Evolutionary conservation across 2,113 vertebrate genomes (phyloP).

Genomic region (Pogona vitticeps): DNA sequence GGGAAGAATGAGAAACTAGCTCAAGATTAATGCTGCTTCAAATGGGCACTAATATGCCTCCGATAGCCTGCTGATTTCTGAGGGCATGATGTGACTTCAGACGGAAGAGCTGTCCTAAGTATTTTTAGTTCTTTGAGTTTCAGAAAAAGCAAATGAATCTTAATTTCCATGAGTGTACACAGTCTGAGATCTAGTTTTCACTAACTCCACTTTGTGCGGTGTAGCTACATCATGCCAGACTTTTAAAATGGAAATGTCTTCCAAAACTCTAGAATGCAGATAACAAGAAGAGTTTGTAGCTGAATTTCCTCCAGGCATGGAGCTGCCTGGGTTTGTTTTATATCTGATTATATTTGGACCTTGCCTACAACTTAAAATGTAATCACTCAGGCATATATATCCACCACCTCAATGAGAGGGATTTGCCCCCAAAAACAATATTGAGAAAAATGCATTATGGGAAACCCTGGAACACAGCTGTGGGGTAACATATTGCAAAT

Average conservation of each 20-base stretch:
- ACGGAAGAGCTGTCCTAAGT: not conserved
- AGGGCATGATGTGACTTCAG: conserved; percentile 21
- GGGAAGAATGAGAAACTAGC: not conserved
- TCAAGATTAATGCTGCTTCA: conserved; percentile 33
- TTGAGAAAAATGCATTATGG: too few relatives aligned
- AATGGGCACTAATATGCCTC: too few relatives aligned
- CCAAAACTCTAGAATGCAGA: not conserved
- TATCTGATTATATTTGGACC: too few relatives aligned
- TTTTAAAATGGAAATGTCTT: not conserved
- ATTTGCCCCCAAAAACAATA: too few relatives aligned
- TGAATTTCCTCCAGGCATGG: not conserved
- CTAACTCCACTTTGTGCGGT: too few relatives aligned
- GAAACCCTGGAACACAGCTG: too few relatives aligned
- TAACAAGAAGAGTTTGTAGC: not conserved
- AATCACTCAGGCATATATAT: too few relatives aligned
- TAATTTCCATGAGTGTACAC: not conserved
- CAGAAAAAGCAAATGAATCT: not conserved
- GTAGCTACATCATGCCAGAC: not conserved
- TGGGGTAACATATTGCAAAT: too few relatives aligned
- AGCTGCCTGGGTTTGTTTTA: too few relatives aligned
- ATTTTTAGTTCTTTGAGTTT: not conserved
- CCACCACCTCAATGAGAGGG: too few relatives aligned
- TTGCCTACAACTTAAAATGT: too few relatives aligned
- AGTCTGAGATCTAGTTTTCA: not conserved
- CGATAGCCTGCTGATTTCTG: too few relatives aligned